A percentile compares a stretch with the other conserved stretches of the same genome.
phyloP scores from a whole-genome alignment of 2,797 vertebrate species.

The Nothura maculosa region DNA sequence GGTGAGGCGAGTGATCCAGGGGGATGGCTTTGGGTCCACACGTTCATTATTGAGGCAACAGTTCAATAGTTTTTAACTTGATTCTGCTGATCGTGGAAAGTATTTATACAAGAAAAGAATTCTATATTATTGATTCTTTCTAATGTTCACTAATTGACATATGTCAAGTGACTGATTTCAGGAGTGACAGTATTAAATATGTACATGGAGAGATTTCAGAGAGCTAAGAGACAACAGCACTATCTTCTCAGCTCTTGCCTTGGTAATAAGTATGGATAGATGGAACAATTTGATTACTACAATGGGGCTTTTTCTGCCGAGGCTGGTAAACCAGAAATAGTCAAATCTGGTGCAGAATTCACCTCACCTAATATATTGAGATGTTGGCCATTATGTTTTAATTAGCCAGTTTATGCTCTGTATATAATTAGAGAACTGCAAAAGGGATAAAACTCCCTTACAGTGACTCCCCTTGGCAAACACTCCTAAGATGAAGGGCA shows the following conservation, averaged over 20 bases:
- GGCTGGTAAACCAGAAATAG: not conserved
- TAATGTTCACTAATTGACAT: not conserved
- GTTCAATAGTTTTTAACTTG: not conserved
- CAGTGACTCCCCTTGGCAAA: not conserved
- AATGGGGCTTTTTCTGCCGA: not conserved
- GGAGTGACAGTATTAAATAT: not conserved
- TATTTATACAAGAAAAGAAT: not conserved
- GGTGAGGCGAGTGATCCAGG: not conserved
- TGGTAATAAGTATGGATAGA: not conserved
- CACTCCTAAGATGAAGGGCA: not conserved
- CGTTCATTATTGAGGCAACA: not conserved
- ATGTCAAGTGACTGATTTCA: not conserved
- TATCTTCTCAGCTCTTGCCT: not conserved
- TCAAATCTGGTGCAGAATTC: not conserved
- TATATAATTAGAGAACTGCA: not conserved
- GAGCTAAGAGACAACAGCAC: not conserved
- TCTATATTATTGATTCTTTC: not conserved
- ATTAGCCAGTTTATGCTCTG: not conserved
- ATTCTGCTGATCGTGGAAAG: not conserved
- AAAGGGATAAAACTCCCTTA: not conserved
- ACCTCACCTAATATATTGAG: not conserved
- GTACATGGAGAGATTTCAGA: not conserved
- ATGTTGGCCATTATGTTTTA: not conserved
- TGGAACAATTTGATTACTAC: not conserved
- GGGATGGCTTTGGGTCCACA: not conserved